Conservation (phyloP, 1,140 invertebrate species). For the Scaptomyza hsui region DNA sequence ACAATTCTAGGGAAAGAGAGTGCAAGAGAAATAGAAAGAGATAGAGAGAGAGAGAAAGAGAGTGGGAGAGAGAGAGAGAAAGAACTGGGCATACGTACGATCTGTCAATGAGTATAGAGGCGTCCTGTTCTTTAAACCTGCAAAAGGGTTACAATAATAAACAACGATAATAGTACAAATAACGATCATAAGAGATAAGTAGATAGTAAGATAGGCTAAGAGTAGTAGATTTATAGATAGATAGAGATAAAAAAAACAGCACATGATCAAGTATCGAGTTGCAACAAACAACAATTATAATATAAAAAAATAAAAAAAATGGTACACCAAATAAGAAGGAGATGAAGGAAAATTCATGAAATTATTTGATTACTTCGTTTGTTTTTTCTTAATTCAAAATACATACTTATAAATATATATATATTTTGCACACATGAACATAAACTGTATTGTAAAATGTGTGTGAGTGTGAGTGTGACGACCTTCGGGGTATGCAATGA, state of each 20-base stretch:
- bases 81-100: constrained; percentile 89
- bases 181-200: constrained; percentile 55
- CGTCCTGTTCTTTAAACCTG: constrained; percentile 95
- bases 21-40: constrained; percentile 20
- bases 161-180: constrained; percentile 85
- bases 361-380: not conserved
- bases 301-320: constrained; percentile 3
- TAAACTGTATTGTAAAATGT: constrained; percentile 18
- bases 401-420: not conserved
- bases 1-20: no score
- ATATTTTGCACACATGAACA: constrained; percentile 27
- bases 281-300: constrained; percentile 21
- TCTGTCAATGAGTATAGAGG: constrained; percentile 90
- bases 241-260: constrained; percentile 7
- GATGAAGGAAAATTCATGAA: not conserved
- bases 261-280: constrained; percentile 18
- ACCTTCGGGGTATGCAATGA: constrained; percentile 37
- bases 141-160: constrained; percentile 86
- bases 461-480: constrained; percentile 2
- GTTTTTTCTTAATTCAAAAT: not conserved
- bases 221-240: not conserved
- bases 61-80: constrained; percentile 31
- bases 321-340: constrained; percentile 5
- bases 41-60: constrained; percentile 23
- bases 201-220: constrained; percentile 15